A percentile compares a stretch with the other conserved stretches of the same genome.
Evolutionary conservation across 2,113 vertebrate species (phyloP).

Genomic region (Cryptotis parvus): DNA sequence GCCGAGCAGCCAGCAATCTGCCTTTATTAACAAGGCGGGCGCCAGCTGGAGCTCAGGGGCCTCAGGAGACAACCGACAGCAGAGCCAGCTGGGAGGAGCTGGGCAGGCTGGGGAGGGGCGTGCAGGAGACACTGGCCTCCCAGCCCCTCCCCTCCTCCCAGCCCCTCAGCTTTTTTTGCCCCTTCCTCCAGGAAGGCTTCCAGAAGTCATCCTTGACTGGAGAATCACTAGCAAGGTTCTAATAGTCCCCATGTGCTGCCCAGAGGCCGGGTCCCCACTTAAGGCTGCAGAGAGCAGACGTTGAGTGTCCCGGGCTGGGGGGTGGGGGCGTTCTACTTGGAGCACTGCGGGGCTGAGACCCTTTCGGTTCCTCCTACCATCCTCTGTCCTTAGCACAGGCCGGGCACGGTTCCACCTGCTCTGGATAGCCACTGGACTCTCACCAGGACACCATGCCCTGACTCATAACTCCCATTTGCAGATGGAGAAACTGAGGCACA

Average conservation of each 20-base stretch:
- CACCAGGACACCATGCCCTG: neutral
- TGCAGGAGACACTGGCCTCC: neutral
- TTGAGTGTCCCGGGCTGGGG: neutral
- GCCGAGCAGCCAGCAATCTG: conserved; percentile 18
- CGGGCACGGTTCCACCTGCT: neutral
- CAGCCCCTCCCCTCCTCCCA: neutral
- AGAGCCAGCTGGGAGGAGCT: neutral
- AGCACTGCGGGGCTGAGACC: no score
- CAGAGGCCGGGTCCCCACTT: neutral
- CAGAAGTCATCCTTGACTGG: neutral
- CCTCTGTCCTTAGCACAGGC: neutral
- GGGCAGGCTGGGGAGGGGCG: neutral
- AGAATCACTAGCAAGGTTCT: neutral
- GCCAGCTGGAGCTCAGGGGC: neutral
- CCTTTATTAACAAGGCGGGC: conserved; percentile 66
- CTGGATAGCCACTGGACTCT: neutral
- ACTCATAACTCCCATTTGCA: neutral
- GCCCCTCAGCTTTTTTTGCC: neutral
- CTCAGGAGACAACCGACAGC: no score
- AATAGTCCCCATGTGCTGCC: neutral
- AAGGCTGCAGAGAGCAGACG: no score
- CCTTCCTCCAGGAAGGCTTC: neutral
- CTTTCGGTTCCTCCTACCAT: neutral
- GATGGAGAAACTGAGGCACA: no score
- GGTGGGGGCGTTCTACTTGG: no score